Percentiles rank a stretch among this genome's conserved stretches.
phyloP scores from a whole-genome alignment of 2,888 invertebrate genomes.

The Spatulosminthurus flaviceps region DNA sequence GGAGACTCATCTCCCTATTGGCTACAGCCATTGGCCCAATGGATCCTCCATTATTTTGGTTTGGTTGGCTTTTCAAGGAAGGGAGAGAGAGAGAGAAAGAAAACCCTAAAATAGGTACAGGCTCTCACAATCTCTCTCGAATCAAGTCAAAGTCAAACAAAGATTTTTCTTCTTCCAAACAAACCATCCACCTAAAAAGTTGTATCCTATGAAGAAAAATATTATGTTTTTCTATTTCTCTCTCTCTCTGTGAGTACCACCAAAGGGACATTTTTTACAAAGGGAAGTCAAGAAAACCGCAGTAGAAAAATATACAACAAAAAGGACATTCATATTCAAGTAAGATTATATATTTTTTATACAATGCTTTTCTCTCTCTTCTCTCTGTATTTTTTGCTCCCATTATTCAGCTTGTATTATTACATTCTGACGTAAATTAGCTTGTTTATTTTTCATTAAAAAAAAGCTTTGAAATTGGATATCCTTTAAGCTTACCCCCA shows the following conservation, averaged over 20 bases:
- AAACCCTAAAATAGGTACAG: conserved; percentile 30
- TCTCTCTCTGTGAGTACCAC: too few species aligned
- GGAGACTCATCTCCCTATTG: conserved; percentile 42
- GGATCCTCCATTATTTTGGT: conserved; percentile 44
- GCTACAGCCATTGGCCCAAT: conserved; percentile 41
- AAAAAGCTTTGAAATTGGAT: conserved; percentile 37
- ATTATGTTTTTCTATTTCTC: too few species aligned
- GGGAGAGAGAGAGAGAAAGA: not conserved
- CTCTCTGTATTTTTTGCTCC: conserved; percentile 4
- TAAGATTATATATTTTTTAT: too few species aligned
- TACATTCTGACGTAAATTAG: not conserved
- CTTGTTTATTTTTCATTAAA: conserved; percentile 4
- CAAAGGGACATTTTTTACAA: too few species aligned
- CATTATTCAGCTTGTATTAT: not conserved
- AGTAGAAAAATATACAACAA: too few species aligned
- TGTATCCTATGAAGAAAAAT: too few species aligned
- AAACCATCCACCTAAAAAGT: too few species aligned
- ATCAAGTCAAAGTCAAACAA: conserved; percentile 42
- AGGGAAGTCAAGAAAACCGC: too few species aligned
- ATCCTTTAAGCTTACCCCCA: conserved; percentile 10
- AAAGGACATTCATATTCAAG: too few species aligned
- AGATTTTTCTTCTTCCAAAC: conserved; percentile 23
- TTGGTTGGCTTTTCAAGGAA: conserved; percentile 32
- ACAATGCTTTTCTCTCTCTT: not conserved
- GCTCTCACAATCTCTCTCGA: conserved; percentile 26